Base-by-base conservation (phyloP, 2,797 vertebrate genomes). In the Phoxinus dragarum region DNA sequence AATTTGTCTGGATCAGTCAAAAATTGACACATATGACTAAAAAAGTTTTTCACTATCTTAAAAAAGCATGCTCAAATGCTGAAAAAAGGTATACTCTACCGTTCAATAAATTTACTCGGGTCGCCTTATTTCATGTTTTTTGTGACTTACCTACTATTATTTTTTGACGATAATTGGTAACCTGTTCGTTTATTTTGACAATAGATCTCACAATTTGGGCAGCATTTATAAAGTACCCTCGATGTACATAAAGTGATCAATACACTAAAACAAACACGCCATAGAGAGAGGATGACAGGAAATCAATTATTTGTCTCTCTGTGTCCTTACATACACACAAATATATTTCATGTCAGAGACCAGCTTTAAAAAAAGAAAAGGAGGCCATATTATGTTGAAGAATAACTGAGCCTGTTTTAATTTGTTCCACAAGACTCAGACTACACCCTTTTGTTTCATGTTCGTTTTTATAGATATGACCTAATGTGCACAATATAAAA, bases 361-460 rank as follows among this genome's bases (percentile, higher is more conserved):
- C 9, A 69, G 56, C 31, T 34, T 59, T 23, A 21, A 31, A 49
- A 59, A 72, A 71, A 61, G 9, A 3, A 52, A 59, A 59, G 56
- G 11, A 73, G 47, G 36, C 61, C 14, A 6, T 40, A 82, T 84
- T 66, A 78, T 84, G 44, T 88, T 88, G 85, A 86, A 88, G 91
- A 90, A 91, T 89, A 88, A 93, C 93, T 92, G 90, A 88, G 91
- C 88, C 90, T 49, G 86, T 72, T 49, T 85, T 94, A 93, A 95
- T 94, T 93, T 94, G 90, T 94, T 94, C 94, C 94, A 93, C 92
- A 90, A 86, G 87, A 88, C 81, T 89, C 88, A 77, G 92, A 90
- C 89, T 38, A 92, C 92, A 84, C 93, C 93, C 94, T 92, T 56
- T 91, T 92, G 93, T 94, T 93, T 94, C 68, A 93, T 93, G 93